These are phyloP conservation scores for Rutilus rutilus DNA, from an alignment of 2,113 vertebrate genomes.

Conservation along the genomic window DNA sequence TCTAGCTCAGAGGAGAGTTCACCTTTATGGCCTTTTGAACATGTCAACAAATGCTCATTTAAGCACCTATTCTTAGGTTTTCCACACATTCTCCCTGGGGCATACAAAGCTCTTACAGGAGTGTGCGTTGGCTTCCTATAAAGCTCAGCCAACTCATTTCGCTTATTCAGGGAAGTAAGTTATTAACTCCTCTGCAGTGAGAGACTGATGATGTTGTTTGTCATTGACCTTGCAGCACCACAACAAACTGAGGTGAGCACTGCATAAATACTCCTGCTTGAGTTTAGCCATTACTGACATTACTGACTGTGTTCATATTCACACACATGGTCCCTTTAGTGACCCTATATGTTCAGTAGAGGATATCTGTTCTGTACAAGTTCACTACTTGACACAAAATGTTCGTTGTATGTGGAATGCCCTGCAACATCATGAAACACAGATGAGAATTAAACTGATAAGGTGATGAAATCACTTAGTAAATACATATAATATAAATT, in stretches of 20 bases:
- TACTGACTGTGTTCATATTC: background rate
- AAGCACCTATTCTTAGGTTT: background rate
- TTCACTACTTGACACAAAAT: background rate
- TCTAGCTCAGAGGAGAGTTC: slow-evolving; percentile 5
- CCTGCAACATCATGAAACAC: background rate
- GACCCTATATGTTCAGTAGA: background rate
- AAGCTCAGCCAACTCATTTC: background rate
- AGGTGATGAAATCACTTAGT: background rate
- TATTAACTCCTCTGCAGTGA: slow-evolving; percentile 24
- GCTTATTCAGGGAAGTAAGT: slow-evolving; percentile 20
- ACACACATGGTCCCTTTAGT: background rate
- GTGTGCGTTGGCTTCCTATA: background rate
- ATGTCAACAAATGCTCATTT: slow-evolving; percentile 11
- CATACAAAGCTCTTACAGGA: background rate
- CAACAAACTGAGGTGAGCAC: slow-evolving; percentile 40
- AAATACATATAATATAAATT: background rate
- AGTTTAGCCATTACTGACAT: slow-evolving; percentile 40
- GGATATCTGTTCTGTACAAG: background rate
- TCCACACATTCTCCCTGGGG: slow-evolving; percentile 13
- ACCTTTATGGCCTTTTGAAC: background rate
- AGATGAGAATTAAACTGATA: too few relatives aligned
- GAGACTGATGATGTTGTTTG: slow-evolving; percentile 6
- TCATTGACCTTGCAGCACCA: slow-evolving; percentile 30
- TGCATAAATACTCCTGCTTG: slow-evolving; percentile 27
- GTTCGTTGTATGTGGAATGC: background rate